Conservation (phyloP, 2,797 vertebrate species). For the Neostethus bicornis region DNA sequence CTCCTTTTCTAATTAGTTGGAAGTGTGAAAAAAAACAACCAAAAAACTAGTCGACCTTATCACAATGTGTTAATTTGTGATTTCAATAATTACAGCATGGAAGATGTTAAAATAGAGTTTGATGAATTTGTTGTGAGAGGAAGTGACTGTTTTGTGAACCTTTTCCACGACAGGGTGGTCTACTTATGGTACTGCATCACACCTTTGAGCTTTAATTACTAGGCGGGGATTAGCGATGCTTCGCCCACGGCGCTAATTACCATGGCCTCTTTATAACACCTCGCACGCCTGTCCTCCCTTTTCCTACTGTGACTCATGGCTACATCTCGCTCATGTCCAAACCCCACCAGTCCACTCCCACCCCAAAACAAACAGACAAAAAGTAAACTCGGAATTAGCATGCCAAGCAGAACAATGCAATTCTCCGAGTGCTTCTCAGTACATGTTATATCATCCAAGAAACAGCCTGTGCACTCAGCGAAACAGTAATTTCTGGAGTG, state of each 20-base stretch:
- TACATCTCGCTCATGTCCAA: conserved; percentile 36
- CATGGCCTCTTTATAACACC: conserved; percentile 71
- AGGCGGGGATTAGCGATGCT: conserved; percentile 79
- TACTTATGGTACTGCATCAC: conserved; percentile 71
- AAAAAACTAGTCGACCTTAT: conserved; percentile 59
- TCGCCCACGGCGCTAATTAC: conserved; percentile 79
- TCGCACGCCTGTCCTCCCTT: conserved; percentile 65
- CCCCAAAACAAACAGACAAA: conserved; percentile 22
- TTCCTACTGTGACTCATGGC: conserved; percentile 53
- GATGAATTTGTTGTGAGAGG: conserved; percentile 66
- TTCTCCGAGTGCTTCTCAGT: conserved; percentile 62
- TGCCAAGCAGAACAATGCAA: conserved; percentile 56
- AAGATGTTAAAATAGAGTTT: conserved; percentile 51
- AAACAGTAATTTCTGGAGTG: conserved; percentile 63
- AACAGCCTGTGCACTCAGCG: conserved; percentile 50
- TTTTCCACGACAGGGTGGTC: conserved; percentile 54
- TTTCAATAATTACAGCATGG: conserved; percentile 59
- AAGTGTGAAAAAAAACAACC: conserved; percentile 30
- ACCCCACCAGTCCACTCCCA: background rate
- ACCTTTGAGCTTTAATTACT: conserved; percentile 80
- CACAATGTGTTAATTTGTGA: conserved; percentile 68
- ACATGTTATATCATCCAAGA: conserved; percentile 64
- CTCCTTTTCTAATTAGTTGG: conserved; percentile 17
- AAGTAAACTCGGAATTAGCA: conserved; percentile 63
- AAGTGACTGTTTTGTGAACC: conserved; percentile 66